Evolutionary conservation across 2,888 invertebrate genomes (phyloP), one percentile per base, ranked within the genome.

Genomic region (Sturmia bella): DNA sequence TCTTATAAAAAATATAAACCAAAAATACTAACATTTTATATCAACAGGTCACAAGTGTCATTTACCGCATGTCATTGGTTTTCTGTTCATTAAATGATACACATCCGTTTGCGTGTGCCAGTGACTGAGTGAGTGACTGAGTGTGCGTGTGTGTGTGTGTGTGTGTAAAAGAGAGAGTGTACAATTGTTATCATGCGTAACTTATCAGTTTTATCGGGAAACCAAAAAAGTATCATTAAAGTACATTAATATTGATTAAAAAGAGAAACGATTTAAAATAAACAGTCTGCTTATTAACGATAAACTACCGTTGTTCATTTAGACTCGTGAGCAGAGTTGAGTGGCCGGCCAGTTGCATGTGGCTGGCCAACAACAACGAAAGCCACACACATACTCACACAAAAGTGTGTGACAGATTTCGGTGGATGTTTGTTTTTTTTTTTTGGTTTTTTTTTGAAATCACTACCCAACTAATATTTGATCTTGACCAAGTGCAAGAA

Each of bases 401-500:
- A 3, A 27, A 27, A 32, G 9, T 43, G n/a, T 66, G 48, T 59
- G 75, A 70, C 76, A 59, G 63, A 70, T 70, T 43, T 56, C 73
- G 59, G 24, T 13, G 45, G 37, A 41, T 63, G 12, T n/a, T 21
- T 50, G 12, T 17, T 57, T 39, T 50, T 63, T 57, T 69, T 17
- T 37, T 39, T 11, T 50, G 41, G 27, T 39, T 2, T 9, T 52
- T 41, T 27, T 24, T 56, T 64, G 27, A 57, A 72, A 78, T 78
- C 72, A 68, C 56, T 45, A 68, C 63, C 45, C 32, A 80, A 59
- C 48, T 80, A 76, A 70, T 80, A 64, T 64, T 76, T 80, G 80
- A 81, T 83, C 83, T 83, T 79, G 63, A 63, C 66, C 75, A 83
- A 72, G 83, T 79, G 9, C 5, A 32, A 1, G 27, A 27, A 27